Evolutionary conservation across 2,113 vertebrate genomes (phyloP).

Genomic region (Motacilla tschutschensis): DNA sequence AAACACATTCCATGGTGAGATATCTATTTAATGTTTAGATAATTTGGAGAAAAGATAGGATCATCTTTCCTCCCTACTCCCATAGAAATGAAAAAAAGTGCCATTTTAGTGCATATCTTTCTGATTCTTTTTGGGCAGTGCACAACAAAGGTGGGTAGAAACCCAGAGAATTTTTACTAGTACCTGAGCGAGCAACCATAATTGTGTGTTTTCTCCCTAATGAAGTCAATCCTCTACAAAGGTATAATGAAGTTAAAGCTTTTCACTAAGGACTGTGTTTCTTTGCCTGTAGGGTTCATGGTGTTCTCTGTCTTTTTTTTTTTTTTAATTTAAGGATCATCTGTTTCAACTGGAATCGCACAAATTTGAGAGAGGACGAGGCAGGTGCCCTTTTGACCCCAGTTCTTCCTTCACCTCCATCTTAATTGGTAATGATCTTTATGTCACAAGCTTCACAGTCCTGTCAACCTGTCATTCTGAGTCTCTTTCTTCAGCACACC

Average conservation of each 20-base stretch:
- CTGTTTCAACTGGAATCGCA: slow-evolving; percentile 84
- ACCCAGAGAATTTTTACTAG: not conserved
- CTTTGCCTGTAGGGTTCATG: not conserved
- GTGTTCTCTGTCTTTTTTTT: not conserved
- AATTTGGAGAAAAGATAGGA: not conserved
- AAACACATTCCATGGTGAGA: slow-evolving; percentile 12
- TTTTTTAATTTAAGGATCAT: slow-evolving; percentile 75
- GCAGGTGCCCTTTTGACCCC: slow-evolving; percentile 90
- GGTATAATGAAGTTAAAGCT: not conserved
- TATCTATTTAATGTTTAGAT: not conserved
- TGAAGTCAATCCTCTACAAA: not conserved
- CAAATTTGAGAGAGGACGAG: slow-evolving; percentile 84
- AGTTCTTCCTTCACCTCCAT: slow-evolving; percentile 87
- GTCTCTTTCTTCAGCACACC: not conserved
- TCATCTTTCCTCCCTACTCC: not conserved
- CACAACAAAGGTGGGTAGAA: not conserved
- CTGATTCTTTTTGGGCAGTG: not conserved
- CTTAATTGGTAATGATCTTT: slow-evolving; percentile 82
- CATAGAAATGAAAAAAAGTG: not conserved
- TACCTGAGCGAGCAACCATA: not conserved
- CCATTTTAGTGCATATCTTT: not conserved
- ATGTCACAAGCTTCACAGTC: not conserved
- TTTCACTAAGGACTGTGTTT: not conserved
- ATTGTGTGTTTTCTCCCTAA: not conserved
- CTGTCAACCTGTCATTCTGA: slow-evolving; percentile 7